A percentile compares a stretch with the other conserved stretches of the same genome.
phyloP scores from a whole-genome alignment of 2,888 invertebrate species.

The Drosophila barbarae region DNA sequence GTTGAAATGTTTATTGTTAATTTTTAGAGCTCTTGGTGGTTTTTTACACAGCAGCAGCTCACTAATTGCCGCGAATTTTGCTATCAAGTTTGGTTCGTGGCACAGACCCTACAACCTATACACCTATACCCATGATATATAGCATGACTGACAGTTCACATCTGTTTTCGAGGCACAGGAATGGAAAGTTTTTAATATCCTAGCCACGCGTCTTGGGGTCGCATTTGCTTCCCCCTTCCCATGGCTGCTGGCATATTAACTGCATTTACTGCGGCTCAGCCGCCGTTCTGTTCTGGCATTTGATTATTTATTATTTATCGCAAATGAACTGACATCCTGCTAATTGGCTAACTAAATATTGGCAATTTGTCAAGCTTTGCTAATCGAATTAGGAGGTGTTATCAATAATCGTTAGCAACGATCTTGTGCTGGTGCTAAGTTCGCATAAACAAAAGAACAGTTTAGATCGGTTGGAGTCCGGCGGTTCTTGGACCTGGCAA shows the following conservation, averaged over 20 bases:
- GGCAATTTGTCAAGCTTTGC: slow-evolving; percentile 44
- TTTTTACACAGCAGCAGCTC: slow-evolving; percentile 6
- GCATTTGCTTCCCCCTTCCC: neutral
- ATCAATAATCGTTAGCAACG: slow-evolving; percentile 31
- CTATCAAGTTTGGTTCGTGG: slow-evolving; percentile 36
- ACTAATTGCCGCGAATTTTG: slow-evolving; percentile 29
- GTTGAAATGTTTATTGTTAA: neutral
- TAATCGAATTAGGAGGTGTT: slow-evolving; percentile 61
- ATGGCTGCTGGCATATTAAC: neutral
- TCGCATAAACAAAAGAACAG: slow-evolving; percentile 46
- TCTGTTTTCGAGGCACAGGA: slow-evolving; percentile 7
- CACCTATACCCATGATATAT: neutral
- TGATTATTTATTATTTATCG: slow-evolving; percentile 27
- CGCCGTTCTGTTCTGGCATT: slow-evolving; percentile 10
- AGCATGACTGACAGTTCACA: slow-evolving; percentile 17
- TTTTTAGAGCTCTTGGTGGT: neutral
- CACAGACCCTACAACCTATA: slow-evolving; percentile 17
- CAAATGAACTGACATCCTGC: slow-evolving; percentile 21
- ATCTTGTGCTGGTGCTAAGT: slow-evolving; percentile 31
- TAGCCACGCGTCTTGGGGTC: slow-evolving; percentile 19
- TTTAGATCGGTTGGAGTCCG: slow-evolving; percentile 17
- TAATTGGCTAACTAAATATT: slow-evolving; percentile 52
- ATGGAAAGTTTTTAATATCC: slow-evolving; percentile 52
- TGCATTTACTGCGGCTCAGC: neutral
- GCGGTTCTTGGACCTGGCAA: slow-evolving; percentile 16